Evolutionary conservation across 2,888 invertebrate species (phyloP).

Genomic region (Acanthococcus lagerstroemiae): DNA sequence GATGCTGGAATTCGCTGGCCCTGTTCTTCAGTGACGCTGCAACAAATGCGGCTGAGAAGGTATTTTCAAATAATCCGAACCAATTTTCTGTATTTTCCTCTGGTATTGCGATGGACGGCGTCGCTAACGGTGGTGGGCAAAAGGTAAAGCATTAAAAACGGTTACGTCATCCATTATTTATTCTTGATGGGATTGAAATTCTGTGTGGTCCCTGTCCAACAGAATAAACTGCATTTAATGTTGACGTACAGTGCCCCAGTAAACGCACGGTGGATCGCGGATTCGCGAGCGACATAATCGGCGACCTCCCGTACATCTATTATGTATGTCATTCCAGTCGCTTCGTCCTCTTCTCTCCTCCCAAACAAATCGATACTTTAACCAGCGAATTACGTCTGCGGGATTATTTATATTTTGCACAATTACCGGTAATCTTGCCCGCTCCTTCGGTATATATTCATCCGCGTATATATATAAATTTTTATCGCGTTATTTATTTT

Average conservation of each 20-base stretch:
- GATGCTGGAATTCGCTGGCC: too few relatives aligned
- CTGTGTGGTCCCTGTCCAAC: constrained; percentile 23
- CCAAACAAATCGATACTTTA: background rate
- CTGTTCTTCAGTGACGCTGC: too few relatives aligned
- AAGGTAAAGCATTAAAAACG: too few relatives aligned
- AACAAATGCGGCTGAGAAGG: too few relatives aligned
- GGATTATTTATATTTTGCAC: background rate
- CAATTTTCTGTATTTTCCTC: too few relatives aligned
- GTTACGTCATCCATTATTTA: constrained; percentile 24
- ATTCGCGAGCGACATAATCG: constrained; percentile 24
- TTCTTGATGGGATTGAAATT: constrained; percentile 21
- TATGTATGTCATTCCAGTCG: constrained; percentile 19
- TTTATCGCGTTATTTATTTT: too few relatives aligned
- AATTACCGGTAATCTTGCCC: too few relatives aligned
- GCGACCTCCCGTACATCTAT: constrained; percentile 26
- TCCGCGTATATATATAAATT: too few relatives aligned
- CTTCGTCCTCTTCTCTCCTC: background rate
- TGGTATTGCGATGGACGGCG: too few relatives aligned
- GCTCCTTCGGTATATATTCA: too few relatives aligned
- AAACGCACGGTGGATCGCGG: constrained; percentile 14
- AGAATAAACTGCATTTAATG: constrained; percentile 25
- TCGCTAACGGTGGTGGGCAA: too few relatives aligned
- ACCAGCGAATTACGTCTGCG: background rate
- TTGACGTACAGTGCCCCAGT: constrained; percentile 26
- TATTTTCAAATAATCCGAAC: too few relatives aligned